Evolutionary conservation across 2,888 invertebrate species (phyloP).

Genomic region (Thymelicus sylvestris): DNA sequence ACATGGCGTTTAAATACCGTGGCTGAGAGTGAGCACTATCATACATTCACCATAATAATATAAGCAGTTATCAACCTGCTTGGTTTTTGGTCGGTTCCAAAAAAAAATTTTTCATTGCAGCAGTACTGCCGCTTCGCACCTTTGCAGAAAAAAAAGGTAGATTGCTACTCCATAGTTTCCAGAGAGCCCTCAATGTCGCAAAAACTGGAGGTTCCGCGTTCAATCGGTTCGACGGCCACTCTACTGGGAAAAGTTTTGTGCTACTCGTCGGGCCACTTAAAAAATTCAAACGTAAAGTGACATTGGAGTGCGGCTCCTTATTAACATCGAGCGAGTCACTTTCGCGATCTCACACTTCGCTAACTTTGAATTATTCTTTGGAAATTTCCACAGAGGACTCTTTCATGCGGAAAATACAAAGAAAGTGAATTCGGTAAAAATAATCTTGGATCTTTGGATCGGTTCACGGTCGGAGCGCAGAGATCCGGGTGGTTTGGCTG

Average conservation of each 20-base stretch:
- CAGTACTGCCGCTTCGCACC: neutral
- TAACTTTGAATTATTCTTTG: constrained; percentile 41
- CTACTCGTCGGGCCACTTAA: constrained; percentile 28
- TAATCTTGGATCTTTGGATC: constrained; percentile 18
- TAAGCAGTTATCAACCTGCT: too few species aligned
- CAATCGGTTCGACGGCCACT: neutral
- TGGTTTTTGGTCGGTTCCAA: too few species aligned
- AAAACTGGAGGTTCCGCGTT: constrained; percentile 6
- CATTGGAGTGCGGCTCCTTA: constrained; percentile 41
- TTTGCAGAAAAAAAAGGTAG: neutral
- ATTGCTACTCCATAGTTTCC: neutral
- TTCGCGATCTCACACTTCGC: constrained; percentile 35
- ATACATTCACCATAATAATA: too few species aligned
- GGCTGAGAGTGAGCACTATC: too few species aligned
- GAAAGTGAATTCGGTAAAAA: constrained; percentile 32
- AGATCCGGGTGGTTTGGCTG: neutral
- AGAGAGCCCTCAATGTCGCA: constrained; percentile 3
- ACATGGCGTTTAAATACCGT: too few species aligned
- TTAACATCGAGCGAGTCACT: constrained; percentile 36
- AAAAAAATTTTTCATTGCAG: neutral
- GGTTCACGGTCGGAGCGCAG: constrained; percentile 7
- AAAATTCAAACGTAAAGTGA: constrained; percentile 37
- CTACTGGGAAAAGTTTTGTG: constrained; percentile 19
- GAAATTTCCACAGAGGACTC: constrained; percentile 43
- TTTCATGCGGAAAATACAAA: constrained; percentile 39